phyloP scores from a whole-genome alignment of 23 tunicate species.

The Halocynthia aurantium region DNA sequence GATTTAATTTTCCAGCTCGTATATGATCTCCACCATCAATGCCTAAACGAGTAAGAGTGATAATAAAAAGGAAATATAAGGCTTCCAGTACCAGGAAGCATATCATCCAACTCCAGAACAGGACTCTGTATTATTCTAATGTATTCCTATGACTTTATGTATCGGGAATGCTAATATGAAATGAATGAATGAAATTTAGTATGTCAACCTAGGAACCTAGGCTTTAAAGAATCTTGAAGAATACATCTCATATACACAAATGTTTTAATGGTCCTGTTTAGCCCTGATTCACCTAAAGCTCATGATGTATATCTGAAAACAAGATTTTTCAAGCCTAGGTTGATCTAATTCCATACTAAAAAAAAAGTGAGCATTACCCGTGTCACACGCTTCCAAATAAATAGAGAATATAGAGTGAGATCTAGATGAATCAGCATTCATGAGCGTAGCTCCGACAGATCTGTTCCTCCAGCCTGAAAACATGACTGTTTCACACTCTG shows the following conservation, averaged over 20 bases:
- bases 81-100: background rate
- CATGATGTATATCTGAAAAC: background rate
- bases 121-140: background rate
- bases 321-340: background rate
- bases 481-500: constrained; percentile 91
- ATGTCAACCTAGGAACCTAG: too few relatives aligned
- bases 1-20: constrained; percentile 91
- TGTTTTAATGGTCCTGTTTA: background rate
- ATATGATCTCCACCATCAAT: constrained; percentile 95
- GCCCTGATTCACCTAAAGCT: background rate
- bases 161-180: too few relatives aligned
- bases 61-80: background rate
- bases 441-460: constrained; percentile 87
- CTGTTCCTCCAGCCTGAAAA: constrained; percentile 90
- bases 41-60: constrained; percentile 21
- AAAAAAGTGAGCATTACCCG: constrained; percentile 28
- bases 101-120: background rate
- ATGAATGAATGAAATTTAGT: too few relatives aligned
- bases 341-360: too few relatives aligned
- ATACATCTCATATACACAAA: too few relatives aligned
- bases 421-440: constrained; percentile 97
- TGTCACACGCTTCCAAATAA: constrained; percentile 95
- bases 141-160: too few relatives aligned
- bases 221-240: too few relatives aligned
- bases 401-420: constrained; percentile 98